phyloP scores from a whole-genome alignment of 2,888 invertebrate genomes.

The Hydrotaea diabolus region DNA sequence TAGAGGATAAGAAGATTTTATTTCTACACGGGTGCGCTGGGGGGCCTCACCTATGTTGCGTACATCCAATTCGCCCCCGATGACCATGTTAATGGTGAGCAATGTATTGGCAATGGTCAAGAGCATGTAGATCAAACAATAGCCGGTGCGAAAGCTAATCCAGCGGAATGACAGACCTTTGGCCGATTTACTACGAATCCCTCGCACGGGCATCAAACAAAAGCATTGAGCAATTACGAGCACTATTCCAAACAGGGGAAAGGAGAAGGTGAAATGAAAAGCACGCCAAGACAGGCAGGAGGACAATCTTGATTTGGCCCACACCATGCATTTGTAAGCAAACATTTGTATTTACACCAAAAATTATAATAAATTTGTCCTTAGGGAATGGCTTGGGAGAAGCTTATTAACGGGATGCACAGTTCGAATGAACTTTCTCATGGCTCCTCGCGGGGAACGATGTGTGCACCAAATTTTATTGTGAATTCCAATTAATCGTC shows the following conservation, averaged over 20 bases:
- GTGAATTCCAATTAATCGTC: no score
- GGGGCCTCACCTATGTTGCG: conserved; percentile 74
- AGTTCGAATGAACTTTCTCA: no score
- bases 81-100: conserved; percentile 71
- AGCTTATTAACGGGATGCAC: no score
- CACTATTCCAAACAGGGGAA: conserved; percentile 66
- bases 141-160: conserved; percentile 74
- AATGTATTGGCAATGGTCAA: conserved; percentile 71
- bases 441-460: no score
- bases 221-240: conserved; percentile 77
- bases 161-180: conserved; percentile 79
- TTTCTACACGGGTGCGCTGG: neutral
- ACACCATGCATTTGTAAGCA: no score
- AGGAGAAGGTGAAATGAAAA: no score
- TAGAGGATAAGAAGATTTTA: neutral
- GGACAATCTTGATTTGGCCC: no score
- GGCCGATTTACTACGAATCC: conserved; percentile 70
- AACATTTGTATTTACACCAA: no score
- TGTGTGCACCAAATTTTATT: no score
- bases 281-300: no score
- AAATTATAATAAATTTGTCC: no score
- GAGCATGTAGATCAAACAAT: conserved; percentile 72
- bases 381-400: no score
- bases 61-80: conserved; percentile 72
- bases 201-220: conserved; percentile 77